A percentile compares a stretch with the other conserved stretches of the same genome.
Conservation (phyloP, 2,888 invertebrate species). For the Drosophila neoperkinsi region DNA sequence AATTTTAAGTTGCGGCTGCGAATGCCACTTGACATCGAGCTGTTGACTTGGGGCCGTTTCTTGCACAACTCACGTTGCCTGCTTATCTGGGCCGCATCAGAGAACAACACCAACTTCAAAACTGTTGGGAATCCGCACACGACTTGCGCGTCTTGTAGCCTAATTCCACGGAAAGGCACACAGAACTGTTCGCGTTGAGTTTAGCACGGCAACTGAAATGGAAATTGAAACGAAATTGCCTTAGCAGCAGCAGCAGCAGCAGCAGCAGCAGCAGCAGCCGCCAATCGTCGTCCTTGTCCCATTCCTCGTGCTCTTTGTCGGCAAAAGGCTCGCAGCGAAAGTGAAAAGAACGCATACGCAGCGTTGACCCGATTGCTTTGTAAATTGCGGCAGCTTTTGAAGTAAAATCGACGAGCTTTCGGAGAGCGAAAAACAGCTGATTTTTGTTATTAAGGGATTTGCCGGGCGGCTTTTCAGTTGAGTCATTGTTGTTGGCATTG, state of each 20-base stretch:
- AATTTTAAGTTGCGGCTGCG: conserved; percentile 54
- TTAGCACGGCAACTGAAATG: conserved; percentile 78
- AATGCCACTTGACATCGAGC: conserved; percentile 51
- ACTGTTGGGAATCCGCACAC: conserved; percentile 52
- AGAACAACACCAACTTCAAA: conserved; percentile 32
- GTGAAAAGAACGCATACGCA: conserved; percentile 77
- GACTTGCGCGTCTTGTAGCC: conserved; percentile 35
- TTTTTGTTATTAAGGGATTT: conserved; percentile 68
- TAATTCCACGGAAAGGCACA: conserved; percentile 35
- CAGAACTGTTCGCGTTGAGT: conserved; percentile 72
- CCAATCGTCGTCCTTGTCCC: conserved; percentile 16
- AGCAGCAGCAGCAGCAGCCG: conserved; percentile 38
- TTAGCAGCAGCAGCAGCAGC: conserved; percentile 34
- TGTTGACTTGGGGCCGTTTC: conserved; percentile 47
- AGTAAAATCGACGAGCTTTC: conserved; percentile 41
- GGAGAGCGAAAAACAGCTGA: conserved; percentile 70
- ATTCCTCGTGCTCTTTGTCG: conserved; percentile 38
- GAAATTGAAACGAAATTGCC: conserved; percentile 63
- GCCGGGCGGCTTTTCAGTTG: conserved; percentile 55
- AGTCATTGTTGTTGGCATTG: conserved; percentile 22
- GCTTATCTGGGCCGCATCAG: conserved; percentile 60
- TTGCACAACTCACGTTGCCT: conserved; percentile 67
- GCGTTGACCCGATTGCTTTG: conserved; percentile 61
- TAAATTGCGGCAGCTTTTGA: conserved; percentile 54
- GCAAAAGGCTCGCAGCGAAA: conserved; percentile 60